Base-by-base conservation (phyloP, 2,797 vertebrate genomes). In the Naso thynnoides region DNA sequence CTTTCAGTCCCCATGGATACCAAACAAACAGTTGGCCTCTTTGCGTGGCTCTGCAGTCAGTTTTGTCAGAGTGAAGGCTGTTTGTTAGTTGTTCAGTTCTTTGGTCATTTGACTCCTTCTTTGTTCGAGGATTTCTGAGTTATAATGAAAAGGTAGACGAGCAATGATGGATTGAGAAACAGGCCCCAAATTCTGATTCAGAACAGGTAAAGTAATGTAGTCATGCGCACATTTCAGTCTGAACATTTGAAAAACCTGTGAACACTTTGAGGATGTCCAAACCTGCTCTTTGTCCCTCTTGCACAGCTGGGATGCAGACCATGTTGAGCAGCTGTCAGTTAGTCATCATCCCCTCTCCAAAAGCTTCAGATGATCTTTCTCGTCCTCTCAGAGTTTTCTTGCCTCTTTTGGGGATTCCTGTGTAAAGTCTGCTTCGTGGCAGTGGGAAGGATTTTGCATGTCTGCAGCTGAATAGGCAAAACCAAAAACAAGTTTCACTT, bases 401-500 rank as follows among this genome's bases (percentile, higher is more conserved):
- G 8, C 52, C 48, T 60, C 36, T 50, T 47, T 19, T 36, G 29
- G 48, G 8, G 56, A 36, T 61, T 45, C 8, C 31, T 14, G 18
- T 11, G 7, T 23, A 72, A 29, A 31, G 4, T 31, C 31, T 31
- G 31, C 23, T 8, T 21, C 42, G 59, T 31, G 45, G 13, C 52
- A 11, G 54, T 2, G 2, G n/a, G 6, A 49, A 6, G 23, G 53
- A 36, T 49, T 26, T 33, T 18, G 10, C 29, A 10, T 56, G 26
- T 49, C 23, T 57, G 55, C 18, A n/a, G 50, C 50, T 3, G 13
- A 54, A 23, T 16, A 44, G 65, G 15, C 41, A 23, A 48, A n/a
- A 41, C 41, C 10, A 69, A 63, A 38, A 39, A 26, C 29, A 19
- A 61, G 24, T 61, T 47, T 59, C 2, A 45, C 27, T 62, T 26